A percentile compares a stretch with the other conserved stretches of the same genome.
Evolutionary conservation across 2,113 vertebrate species (phyloP).

Genomic region (Oryzias celebensis): DNA sequence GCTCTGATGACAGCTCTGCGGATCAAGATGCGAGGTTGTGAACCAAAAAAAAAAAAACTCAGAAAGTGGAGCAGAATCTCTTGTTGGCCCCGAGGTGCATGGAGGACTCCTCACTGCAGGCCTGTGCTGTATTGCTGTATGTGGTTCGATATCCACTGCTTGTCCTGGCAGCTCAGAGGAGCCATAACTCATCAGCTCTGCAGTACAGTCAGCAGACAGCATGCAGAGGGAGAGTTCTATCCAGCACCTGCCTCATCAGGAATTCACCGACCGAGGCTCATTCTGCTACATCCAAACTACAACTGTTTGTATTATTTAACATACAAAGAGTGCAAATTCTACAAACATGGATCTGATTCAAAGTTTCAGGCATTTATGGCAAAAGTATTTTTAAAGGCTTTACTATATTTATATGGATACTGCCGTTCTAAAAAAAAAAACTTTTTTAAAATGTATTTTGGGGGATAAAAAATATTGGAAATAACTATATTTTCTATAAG

Average conservation of each 20-base stretch:
- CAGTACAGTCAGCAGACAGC: conserved; percentile 33
- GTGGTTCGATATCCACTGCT: conserved; percentile 42
- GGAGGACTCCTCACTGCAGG: conserved; percentile 26
- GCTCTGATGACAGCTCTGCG: conserved; percentile 85
- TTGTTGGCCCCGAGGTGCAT: conserved; percentile 24
- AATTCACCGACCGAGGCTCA: conserved; percentile 20
- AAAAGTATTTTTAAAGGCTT: too few relatives aligned
- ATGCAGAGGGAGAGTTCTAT: conserved; percentile 18
- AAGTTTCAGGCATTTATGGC: too few relatives aligned
- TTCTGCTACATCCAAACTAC: conserved; percentile 15
- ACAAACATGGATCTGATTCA: too few relatives aligned
- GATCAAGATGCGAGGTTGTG: conserved; percentile 64
- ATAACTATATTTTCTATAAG: background rate
- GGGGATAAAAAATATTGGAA: background rate
- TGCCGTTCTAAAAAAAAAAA: background rate
- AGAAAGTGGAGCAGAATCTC: conserved; percentile 2
- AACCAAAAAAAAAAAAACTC: conserved; percentile 16
- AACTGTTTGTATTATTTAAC: conserved; percentile 14
- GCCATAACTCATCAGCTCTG: conserved; percentile 44
- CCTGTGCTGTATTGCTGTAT: conserved; percentile 18
- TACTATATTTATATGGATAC: too few relatives aligned
- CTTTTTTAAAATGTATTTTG: background rate
- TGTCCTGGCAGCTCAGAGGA: conserved; percentile 27
- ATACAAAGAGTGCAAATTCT: background rate
- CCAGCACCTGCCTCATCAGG: conserved; percentile 25